A percentile compares a stretch with the other conserved stretches of the same genome.
phyloP scores from a whole-genome alignment of 2,113 vertebrate species.

The Protobothrops flavoviridis region DNA sequence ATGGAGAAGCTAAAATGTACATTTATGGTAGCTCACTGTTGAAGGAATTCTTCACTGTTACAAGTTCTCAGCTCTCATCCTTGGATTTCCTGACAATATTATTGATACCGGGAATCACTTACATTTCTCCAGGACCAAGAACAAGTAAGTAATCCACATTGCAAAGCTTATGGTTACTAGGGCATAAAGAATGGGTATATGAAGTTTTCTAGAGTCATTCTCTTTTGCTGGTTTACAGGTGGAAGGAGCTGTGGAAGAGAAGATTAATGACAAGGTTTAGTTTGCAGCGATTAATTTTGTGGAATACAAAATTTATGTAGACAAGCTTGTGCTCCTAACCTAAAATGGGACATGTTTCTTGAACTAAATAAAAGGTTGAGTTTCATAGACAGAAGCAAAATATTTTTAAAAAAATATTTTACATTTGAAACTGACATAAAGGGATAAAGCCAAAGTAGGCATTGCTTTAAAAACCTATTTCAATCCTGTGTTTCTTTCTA shows the following conservation, averaged over 20 bases:
- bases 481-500: neutral
- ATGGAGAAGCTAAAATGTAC: neutral
- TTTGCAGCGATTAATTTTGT: neutral
- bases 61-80: neutral
- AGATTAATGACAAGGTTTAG: neutral
- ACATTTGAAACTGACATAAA: neutral
- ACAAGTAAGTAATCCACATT: neutral
- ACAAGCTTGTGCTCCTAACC: neutral
- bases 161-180: neutral
- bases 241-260: constrained; percentile 6
- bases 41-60: neutral
- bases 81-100: neutral
- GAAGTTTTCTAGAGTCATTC: neutral
- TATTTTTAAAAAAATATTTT: neutral
- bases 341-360: neutral
- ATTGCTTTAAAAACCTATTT: neutral
- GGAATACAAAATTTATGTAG: neutral
- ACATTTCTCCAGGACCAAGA: constrained; percentile 1
- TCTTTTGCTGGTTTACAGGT: neutral
- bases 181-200: neutral
- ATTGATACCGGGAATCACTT: neutral
- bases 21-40: neutral
- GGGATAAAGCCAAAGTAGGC: neutral
- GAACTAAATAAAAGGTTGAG: neutral
- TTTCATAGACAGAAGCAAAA: neutral